Base-by-base conservation (phyloP, 2,888 invertebrate species). In the Diabrotica balteata region DNA sequence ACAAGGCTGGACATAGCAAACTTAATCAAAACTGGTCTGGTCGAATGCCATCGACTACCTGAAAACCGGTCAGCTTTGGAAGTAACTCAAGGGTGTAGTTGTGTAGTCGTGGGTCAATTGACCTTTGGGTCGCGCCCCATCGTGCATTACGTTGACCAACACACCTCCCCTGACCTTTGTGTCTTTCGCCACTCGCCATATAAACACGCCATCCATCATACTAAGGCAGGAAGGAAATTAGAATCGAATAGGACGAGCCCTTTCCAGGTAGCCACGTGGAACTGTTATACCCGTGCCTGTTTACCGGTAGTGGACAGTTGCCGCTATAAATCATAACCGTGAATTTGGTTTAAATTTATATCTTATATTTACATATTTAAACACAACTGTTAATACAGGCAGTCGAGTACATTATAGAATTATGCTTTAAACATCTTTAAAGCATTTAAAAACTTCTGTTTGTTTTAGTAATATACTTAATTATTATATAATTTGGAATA, bases 111-210 rank as follows among this genome's bases (percentile, higher is more conserved):
- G 80, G 81, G 82, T 81, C 83, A 84, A 84, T 84, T 84, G 84
- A 84, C 83, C 84, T 58, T 77, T 65, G 75, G 82, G 81, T 81
- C 82, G 82, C 82, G 82, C 83, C 83, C 82, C 77, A 75, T 72
- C 77, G 79, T 78, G 80, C 75, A 81, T 81, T 81, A 79, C 78
- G 80, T 79, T 82, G 83, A 83, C 84, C 83, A 81, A 80, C 83
- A 81, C 82, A 82, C 83, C 82, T 82, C 82, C 82, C 82, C 80
- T 84, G 84, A 84, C 84, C 84, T 84, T 84, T 84, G 81, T 83
- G 80, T 80, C 80, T 79, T 76, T 73, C 79, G 81, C 83, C 83
- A 83, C 83, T 83, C 83, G 83, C 76, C 83, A 80, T 80, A 84
- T 84, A 84, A 84, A 84, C 84, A 84, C 81, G 76, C 82, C 82